These are phyloP conservation scores for Loripinus fragilis DNA, from an alignment of 2,888 invertebrate genomes.

Conservation along the genomic window DNA sequence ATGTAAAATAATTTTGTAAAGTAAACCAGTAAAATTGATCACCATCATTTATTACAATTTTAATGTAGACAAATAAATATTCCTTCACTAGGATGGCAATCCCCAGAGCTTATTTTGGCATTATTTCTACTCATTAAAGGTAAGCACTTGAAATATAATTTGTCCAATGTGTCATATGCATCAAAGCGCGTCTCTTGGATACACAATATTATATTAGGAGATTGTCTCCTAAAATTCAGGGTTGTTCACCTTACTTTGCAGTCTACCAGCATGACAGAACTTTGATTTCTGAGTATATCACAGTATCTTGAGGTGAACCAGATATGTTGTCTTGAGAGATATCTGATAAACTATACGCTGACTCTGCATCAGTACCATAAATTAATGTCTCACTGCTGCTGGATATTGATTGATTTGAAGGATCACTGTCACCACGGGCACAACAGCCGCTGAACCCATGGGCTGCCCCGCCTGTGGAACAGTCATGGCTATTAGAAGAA, in stretches of 20 bases:
- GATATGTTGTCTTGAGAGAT: background rate
- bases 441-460: background rate
- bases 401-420: background rate
- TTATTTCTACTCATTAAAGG: background rate
- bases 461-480: no score
- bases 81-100: background rate
- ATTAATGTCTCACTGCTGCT: background rate
- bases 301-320: background rate
- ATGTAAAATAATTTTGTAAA: background rate
- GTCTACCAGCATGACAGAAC: background rate
- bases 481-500: no score
- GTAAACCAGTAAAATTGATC: slow-evolving; percentile 4
- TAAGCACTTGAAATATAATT: background rate
- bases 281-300: background rate
- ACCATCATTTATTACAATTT: background rate
- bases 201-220: background rate
- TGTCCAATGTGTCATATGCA: background rate
- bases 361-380: background rate
- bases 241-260: background rate
- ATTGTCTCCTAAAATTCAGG: background rate
- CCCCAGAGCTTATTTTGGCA: background rate
- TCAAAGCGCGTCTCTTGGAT: background rate
- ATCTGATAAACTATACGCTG: no score
- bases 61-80: background rate
- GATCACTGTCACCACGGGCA: background rate